Percentiles rank a stretch among this genome's conserved stretches.
phyloP scores from a whole-genome alignment of 2,113 vertebrate species.

The Stomatorhinus ivindoensis region DNA sequence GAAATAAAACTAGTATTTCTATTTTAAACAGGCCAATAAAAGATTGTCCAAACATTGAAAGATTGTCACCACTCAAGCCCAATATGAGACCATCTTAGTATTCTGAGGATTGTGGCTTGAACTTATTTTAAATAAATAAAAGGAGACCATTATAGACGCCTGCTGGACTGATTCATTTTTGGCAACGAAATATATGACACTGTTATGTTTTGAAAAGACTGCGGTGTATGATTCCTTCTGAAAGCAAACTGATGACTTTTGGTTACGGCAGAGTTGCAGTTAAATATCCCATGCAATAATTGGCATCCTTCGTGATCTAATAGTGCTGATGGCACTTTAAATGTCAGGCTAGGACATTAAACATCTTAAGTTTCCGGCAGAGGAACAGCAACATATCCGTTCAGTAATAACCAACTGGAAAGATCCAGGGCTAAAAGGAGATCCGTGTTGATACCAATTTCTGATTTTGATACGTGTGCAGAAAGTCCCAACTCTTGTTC shows the following conservation, averaged over 20 bases:
- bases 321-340: background rate
- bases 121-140: background rate
- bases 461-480: background rate
- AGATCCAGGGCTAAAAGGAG: background rate
- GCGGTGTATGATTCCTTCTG: background rate
- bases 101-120: background rate
- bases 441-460: background rate
- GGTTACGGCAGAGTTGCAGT: background rate
- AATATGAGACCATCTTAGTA: background rate
- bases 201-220: background rate
- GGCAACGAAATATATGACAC: background rate
- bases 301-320: background rate
- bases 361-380: background rate
- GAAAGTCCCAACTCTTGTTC: background rate
- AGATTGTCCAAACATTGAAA: background rate
- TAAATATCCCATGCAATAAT: background rate
- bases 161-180: background rate
- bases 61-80: background rate
- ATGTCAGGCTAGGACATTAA: background rate
- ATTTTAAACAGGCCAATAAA: background rate
- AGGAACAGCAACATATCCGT: background rate
- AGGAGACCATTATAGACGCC: background rate
- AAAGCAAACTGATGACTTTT: background rate
- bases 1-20: background rate
- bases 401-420: background rate